Evolutionary conservation across 2,888 invertebrate genomes (phyloP), one percentile per base, ranked within the genome.

Genomic region (Odontocolon sp.): DNA sequence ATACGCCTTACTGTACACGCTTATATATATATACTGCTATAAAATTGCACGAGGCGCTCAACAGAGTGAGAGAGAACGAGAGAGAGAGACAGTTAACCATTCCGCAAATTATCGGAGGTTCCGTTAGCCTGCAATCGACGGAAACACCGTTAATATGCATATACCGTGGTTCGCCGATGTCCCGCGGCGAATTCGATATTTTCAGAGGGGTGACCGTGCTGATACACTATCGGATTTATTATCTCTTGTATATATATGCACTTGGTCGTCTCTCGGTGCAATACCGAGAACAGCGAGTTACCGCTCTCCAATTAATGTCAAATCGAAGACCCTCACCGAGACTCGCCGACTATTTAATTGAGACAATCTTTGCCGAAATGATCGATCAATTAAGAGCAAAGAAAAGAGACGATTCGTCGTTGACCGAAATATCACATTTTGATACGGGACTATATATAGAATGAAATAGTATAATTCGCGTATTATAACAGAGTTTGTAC

Each of bases 91-190:
- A 68, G 74, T 57, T n/a, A 63, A 75, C 14, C 69, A 77, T 69
- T 77, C 64, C 59, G 72, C 64, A 72, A 77, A 77, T 77, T 73
- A 77, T 77, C 77, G 64, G 57, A 69, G 64, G 59, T 77, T 77
- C 77, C 77, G 77, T 77, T 77, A 72, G 77, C 64, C 54, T 57
- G 77, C 68, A 69, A 77, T 77, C 77, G 72, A 77, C 68, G 72
- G 72, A 72, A 77, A 77, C 69, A 68, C 68, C 77, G 77, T 77
- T 77, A 77, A 77, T 69, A 59, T 63, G 54, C 56, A 50, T 47
- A 50, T 26, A 59, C 26, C 18, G 36, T 23, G 54, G 11, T 8
- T 23, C 57, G 36, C 50, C 42, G 67, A 63, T 56, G 56, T 47
- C 70, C 47, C 18, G 64, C 57, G n/a, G 50, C 50, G 14, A 59